Evolutionary conservation across 2,113 vertebrate genomes (phyloP).

Genomic region (Podocnemis expansa): DNA sequence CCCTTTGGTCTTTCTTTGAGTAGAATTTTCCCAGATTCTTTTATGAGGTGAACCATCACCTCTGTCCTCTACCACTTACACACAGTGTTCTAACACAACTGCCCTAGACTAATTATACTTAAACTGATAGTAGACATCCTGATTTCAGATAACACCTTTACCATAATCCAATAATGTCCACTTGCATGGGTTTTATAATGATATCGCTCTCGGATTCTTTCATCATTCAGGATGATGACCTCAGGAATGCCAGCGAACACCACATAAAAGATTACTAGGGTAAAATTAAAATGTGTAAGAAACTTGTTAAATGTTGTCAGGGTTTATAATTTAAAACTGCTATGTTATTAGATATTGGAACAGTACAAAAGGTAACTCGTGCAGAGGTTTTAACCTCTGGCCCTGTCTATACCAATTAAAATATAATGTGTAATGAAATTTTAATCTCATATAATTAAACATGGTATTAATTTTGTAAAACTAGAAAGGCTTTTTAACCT

Average conservation of each 20-base stretch:
- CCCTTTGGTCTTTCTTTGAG: not conserved
- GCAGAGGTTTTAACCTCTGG: constrained; percentile 62
- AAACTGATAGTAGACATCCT: not conserved
- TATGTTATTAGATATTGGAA: constrained; percentile 65
- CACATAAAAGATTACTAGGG: constrained; percentile 62
- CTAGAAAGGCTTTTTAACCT: constrained; percentile 68
- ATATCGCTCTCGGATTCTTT: constrained; percentile 55
- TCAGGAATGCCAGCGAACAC: constrained; percentile 26
- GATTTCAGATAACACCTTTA: not conserved
- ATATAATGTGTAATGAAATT: constrained; percentile 61
- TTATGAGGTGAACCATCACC: not conserved
- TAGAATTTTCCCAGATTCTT: not conserved
- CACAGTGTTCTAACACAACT: not conserved
- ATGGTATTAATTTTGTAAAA: constrained; percentile 73
- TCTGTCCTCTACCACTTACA: not conserved
- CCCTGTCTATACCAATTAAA: constrained; percentile 66
- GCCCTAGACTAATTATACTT: not conserved
- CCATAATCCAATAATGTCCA: constrained; percentile 15
- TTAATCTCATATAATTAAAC: constrained; percentile 76
- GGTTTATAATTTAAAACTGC: constrained; percentile 66
- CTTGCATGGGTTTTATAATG: constrained; percentile 15
- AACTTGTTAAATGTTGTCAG: constrained; percentile 68
- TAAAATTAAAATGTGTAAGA: constrained; percentile 74
- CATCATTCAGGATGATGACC: constrained; percentile 44
- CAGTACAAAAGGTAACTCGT: constrained; percentile 56